A percentile compares a stretch with the other conserved stretches of the same genome.
Conservation (phyloP, 2,797 vertebrate species). For the Semotilus atromaculatus region DNA sequence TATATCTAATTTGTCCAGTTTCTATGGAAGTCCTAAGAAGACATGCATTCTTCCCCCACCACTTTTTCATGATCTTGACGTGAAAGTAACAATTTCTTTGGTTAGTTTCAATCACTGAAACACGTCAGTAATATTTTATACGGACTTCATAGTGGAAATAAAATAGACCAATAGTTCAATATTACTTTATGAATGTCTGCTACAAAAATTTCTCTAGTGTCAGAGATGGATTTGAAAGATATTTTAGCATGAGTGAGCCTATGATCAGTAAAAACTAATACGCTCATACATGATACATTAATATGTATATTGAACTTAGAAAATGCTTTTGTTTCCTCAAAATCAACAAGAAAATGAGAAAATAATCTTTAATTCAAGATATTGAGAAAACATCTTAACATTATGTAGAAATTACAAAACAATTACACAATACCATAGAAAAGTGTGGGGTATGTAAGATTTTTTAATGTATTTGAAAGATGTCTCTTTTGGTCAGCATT, state of each 20-base stretch:
- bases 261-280: neutral
- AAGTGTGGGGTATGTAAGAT: neutral
- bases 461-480: neutral
- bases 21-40: neutral
- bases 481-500: neutral
- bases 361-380: neutral
- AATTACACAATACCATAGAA: neutral
- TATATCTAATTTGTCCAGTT: constrained; percentile 1
- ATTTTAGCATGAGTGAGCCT: neutral
- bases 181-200: neutral
- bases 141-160: neutral
- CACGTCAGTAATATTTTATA: neutral
- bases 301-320: neutral
- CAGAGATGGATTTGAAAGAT: neutral
- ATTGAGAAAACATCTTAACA: neutral
- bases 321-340: neutral
- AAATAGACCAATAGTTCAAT: neutral
- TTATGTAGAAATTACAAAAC: neutral
- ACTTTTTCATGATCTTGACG: neutral
- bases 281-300: neutral
- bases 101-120: neutral
- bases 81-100: neutral
- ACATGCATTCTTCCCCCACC: neutral
- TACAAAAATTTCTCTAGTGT: neutral
- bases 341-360: neutral